These are phyloP conservation scores for Eulimnadia texana DNA, from an alignment of 1,140 invertebrate species.

Conservation along the genomic window DNA sequence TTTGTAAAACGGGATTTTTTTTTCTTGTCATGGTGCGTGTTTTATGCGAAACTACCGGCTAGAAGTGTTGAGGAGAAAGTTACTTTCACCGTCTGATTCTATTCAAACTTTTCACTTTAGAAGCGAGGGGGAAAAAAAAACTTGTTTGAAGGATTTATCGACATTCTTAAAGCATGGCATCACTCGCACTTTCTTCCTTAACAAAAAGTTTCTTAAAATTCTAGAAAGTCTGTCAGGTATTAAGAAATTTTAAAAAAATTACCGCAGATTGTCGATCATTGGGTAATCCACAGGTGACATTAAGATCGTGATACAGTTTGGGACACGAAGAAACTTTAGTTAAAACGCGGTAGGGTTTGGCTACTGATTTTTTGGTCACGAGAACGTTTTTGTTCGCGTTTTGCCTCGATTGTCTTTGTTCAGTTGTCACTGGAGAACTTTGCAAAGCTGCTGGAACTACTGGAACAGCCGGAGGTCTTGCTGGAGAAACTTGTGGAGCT, in stretches of 20 bases:
- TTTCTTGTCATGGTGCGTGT: neutral
- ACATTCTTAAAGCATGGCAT: no score
- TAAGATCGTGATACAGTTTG: conserved; percentile 6
- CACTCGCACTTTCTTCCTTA: no score
- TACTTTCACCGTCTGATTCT: neutral
- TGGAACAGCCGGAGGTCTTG: neutral
- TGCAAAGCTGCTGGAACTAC: no score
- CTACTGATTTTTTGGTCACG: conserved; percentile 1
- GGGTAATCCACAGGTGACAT: conserved; percentile 1
- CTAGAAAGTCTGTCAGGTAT: no score
- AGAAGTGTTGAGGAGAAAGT: neutral
- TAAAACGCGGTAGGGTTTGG: conserved; percentile 3
- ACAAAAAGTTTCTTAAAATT: no score
- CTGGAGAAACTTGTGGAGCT: no score
- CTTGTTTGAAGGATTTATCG: no score
- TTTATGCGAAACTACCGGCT: neutral
- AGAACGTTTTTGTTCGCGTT: neutral
- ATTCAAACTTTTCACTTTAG: no score
- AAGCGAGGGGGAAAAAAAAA: no score
- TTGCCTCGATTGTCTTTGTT: neutral
- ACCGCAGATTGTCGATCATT: no score
- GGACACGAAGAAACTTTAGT: conserved; percentile 6
- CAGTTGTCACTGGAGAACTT: neutral
- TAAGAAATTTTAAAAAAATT: no score
- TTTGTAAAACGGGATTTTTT: neutral